phyloP scores from a whole-genome alignment of 2,888 invertebrate genomes.

The Formica aserva region DNA sequence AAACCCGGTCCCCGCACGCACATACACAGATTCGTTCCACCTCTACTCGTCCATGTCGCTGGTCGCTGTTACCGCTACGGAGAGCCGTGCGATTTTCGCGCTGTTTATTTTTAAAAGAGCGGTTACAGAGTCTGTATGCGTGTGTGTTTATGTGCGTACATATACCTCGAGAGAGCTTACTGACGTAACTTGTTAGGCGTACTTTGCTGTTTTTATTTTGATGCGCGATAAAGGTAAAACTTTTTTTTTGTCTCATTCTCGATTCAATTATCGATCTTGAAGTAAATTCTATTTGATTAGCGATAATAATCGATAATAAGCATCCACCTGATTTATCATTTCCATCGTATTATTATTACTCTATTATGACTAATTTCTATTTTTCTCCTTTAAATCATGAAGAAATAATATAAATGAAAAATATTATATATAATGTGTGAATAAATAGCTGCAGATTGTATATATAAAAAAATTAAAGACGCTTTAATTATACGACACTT shows the following conservation, averaged over 20 bases:
- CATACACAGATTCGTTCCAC: constrained; percentile 61
- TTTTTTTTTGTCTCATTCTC: neutral
- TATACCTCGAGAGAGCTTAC: neutral
- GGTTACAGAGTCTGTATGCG: constrained; percentile 51
- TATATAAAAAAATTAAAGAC: neutral
- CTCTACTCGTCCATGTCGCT: constrained; percentile 46
- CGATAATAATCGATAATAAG: neutral
- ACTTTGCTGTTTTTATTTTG: neutral
- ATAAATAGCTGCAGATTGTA: neutral
- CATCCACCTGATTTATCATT: neutral
- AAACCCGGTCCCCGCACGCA: constrained; percentile 65
- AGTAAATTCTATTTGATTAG: neutral
- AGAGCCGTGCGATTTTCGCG: constrained; percentile 47
- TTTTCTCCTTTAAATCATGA: neutral
- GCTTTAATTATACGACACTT: neutral
- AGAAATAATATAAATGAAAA: neutral
- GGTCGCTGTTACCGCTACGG: constrained; percentile 1
- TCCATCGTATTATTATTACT: neutral
- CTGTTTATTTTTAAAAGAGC: constrained; percentile 71
- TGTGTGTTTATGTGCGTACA: neutral
- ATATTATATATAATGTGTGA: neutral
- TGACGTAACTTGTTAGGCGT: neutral
- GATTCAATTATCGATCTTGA: neutral
- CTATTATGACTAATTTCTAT: neutral
- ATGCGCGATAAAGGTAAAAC: neutral